phyloP scores from a whole-genome alignment of 2,113 vertebrate species.

The Acanthisitta chloris region DNA sequence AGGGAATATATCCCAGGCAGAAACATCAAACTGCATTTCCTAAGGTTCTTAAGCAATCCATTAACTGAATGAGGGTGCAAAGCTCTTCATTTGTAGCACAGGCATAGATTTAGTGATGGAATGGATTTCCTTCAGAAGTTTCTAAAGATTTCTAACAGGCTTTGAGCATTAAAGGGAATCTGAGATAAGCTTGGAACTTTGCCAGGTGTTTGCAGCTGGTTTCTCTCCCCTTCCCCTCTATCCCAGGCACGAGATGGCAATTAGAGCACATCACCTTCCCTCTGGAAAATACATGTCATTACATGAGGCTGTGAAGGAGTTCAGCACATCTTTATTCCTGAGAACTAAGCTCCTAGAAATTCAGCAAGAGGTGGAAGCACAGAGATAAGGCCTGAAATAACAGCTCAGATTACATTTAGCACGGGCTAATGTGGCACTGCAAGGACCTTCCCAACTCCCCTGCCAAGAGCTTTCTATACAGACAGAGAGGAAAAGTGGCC shows the following conservation, averaged over 20 bases:
- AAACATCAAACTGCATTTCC: neutral
- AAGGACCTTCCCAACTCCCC: neutral
- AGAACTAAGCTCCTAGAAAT: neutral
- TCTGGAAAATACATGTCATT: neutral
- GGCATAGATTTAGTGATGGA: neutral
- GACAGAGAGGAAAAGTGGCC: neutral
- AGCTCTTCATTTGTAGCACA: neutral
- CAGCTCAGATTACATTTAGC: neutral
- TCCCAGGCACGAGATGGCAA: neutral
- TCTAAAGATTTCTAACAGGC: constrained; percentile 19
- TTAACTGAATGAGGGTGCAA: neutral
- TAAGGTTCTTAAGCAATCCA: neutral
- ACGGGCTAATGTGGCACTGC: neutral
- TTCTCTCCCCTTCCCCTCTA: neutral
- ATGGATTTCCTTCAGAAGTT: neutral
- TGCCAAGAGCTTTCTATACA: neutral
- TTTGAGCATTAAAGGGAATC: constrained; percentile 15
- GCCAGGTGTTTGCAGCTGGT: neutral
- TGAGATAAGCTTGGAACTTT: neutral
- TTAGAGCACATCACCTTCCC: neutral
- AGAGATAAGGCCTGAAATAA: neutral
- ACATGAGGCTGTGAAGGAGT: neutral
- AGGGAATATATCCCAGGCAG: neutral
- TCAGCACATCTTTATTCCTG: neutral
- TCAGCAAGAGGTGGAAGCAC: neutral